A percentile compares a stretch with the other conserved stretches of the same genome.
Evolutionary conservation across 2,113 vertebrate species (phyloP).

Genomic region (Entelurus aequoreus): DNA sequence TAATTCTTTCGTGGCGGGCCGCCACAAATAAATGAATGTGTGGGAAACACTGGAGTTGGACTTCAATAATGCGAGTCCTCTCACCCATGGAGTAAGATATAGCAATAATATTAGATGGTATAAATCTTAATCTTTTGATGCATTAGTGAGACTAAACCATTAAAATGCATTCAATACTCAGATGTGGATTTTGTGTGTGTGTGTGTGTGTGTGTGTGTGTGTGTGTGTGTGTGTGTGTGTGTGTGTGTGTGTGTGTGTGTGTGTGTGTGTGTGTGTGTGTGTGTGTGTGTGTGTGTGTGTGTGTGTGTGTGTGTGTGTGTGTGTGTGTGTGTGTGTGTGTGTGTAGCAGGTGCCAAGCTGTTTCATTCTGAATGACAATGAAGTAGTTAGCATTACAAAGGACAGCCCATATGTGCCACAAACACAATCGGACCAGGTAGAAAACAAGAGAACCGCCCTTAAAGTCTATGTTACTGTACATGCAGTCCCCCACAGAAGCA

Average conservation of each 20-base stretch:
- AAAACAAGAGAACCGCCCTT: conserved; percentile 1
- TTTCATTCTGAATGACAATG: conserved; percentile 43
- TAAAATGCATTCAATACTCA: too few species aligned
- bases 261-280: too few species aligned
- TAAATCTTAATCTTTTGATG: too few species aligned
- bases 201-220: conserved; percentile 1
- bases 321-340: not conserved
- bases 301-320: conserved; percentile 1
- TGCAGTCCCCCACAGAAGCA: conserved; percentile 1
- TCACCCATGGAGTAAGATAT: not conserved
- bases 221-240: not conserved
- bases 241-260: too few species aligned
- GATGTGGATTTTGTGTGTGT: not conserved
- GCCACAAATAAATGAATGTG: too few species aligned
- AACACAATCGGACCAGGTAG: conserved; percentile 17
- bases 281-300: not conserved
- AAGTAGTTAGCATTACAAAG: conserved; percentile 65
- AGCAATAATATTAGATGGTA: too few species aligned
- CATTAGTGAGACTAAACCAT: too few species aligned
- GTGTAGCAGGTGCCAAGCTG: conserved; percentile 34
- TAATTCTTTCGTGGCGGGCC: too few species aligned
- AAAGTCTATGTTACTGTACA: not conserved
- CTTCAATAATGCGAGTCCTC: not conserved
- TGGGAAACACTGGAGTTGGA: too few species aligned
- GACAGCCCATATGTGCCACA: conserved; percentile 26